Conservation (phyloP, 2,888 invertebrate species). For the Temnothorax ravouxi region DNA sequence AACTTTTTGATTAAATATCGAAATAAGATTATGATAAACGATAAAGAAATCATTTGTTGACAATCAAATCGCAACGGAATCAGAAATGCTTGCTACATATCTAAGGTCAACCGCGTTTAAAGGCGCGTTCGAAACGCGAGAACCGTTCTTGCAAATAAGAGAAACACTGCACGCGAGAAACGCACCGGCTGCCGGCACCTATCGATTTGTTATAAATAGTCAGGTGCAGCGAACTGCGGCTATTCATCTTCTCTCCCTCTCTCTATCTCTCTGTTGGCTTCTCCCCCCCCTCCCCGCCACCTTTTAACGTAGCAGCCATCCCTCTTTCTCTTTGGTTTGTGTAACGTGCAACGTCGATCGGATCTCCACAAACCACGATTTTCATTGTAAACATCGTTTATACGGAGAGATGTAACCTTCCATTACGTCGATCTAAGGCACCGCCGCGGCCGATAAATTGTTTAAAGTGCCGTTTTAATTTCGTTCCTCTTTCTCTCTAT, state of each 20-base stretch:
- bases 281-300: neutral
- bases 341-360: conserved; percentile 14
- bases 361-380: conserved; percentile 42
- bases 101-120: neutral
- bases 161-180: conserved; percentile 65
- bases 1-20: neutral
- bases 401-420: conserved; percentile 12
- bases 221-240: conserved; percentile 70
- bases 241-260: conserved; percentile 33
- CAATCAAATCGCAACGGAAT: neutral
- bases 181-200: conserved; percentile 65
- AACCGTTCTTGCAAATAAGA: conserved; percentile 60
- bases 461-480: neutral
- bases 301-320: conserved; percentile 16
- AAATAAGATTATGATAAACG: neutral
- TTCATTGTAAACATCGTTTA: conserved; percentile 43
- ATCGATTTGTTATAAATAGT: conserved; percentile 80
- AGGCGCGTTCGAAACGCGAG: neutral
- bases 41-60: neutral
- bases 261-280: conserved; percentile 12
- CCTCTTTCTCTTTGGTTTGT: neutral
- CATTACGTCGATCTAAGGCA: conserved; percentile 20
- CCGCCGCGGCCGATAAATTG: conserved; percentile 2
- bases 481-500: neutral
- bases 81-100: too few species aligned